phyloP scores from a whole-genome alignment of 2,113 vertebrate genomes.

The Oryzias woworae region DNA sequence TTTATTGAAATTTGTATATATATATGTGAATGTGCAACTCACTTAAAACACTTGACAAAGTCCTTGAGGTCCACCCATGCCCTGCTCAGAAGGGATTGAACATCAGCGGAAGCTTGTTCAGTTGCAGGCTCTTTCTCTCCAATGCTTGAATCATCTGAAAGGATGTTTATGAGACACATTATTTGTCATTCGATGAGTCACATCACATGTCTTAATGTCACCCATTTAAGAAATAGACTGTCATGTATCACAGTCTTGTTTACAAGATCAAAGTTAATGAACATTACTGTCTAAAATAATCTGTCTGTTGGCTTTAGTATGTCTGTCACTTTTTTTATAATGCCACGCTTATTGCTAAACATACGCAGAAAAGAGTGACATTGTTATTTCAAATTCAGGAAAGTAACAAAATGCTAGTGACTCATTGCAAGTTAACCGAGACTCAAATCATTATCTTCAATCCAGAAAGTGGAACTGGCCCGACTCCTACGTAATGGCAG shows the following conservation, averaged over 20 bases:
- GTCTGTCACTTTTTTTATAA: not conserved
- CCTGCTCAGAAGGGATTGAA: constrained; percentile 70
- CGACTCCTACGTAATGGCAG: constrained; percentile 69
- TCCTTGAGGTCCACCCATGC: constrained; percentile 89
- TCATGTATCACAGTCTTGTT: too few relatives aligned
- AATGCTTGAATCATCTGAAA: constrained; percentile 33
- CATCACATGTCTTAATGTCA: too few relatives aligned
- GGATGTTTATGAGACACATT: not conserved
- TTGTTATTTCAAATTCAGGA: constrained; percentile 40
- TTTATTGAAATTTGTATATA: not conserved
- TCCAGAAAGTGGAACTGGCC: constrained; percentile 53
- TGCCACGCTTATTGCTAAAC: constrained; percentile 6
- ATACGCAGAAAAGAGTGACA: constrained; percentile 18
- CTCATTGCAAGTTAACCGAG: constrained; percentile 59
- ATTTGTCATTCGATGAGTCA: too few relatives aligned
- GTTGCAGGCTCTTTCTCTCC: constrained; percentile 29
- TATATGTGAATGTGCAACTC: constrained; percentile 50
- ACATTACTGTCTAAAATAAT: too few relatives aligned
- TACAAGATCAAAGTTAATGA: too few relatives aligned
- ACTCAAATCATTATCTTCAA: constrained; percentile 67
- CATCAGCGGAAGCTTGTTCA: constrained; percentile 6
- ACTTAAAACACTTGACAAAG: constrained; percentile 91
- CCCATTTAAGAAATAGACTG: too few relatives aligned
- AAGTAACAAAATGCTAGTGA: constrained; percentile 58
- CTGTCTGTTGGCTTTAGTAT: too few relatives aligned